Evolutionary conservation across 2,113 vertebrate species (phyloP).

Genomic region (Neolamprologus caudopunctatus): DNA sequence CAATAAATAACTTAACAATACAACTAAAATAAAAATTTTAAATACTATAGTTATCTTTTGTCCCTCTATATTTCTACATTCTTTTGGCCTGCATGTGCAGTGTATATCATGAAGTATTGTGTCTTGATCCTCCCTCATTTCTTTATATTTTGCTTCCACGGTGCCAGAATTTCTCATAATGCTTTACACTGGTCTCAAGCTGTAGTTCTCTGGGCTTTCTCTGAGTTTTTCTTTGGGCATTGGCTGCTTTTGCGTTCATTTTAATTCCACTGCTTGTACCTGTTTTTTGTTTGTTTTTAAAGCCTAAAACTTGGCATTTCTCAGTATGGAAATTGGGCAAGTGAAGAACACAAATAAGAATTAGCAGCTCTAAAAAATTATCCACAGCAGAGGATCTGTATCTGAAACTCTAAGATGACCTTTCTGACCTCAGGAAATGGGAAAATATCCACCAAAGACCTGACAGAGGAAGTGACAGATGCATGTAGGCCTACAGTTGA

Average conservation of each 20-base stretch:
- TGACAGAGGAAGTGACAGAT: not conserved
- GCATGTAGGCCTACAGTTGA: not conserved
- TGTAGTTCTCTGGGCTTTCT: not conserved
- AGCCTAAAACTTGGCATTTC: not conserved
- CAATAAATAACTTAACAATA: not conserved
- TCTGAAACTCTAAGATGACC: not conserved
- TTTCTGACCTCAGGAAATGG: not conserved
- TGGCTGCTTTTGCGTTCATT: not conserved
- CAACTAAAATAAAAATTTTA: not conserved
- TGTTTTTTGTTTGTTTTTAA: not conserved
- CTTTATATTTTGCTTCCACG: not conserved
- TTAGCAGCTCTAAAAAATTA: not conserved
- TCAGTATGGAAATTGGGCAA: not conserved
- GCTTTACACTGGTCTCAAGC: rapidly evolving
- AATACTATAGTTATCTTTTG: not conserved
- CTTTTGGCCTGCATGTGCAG: not conserved
- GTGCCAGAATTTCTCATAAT: not conserved
- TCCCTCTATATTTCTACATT: not conserved
- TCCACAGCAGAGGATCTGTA: not conserved
- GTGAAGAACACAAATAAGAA: not conserved
- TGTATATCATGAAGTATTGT: not conserved
- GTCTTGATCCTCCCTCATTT: not conserved
- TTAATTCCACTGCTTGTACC: not conserved
- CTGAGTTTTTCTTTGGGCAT: not conserved
- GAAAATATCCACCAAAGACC: not conserved